phyloP scores from a whole-genome alignment of 2,888 invertebrate species.

The Pomacea canaliculata region DNA sequence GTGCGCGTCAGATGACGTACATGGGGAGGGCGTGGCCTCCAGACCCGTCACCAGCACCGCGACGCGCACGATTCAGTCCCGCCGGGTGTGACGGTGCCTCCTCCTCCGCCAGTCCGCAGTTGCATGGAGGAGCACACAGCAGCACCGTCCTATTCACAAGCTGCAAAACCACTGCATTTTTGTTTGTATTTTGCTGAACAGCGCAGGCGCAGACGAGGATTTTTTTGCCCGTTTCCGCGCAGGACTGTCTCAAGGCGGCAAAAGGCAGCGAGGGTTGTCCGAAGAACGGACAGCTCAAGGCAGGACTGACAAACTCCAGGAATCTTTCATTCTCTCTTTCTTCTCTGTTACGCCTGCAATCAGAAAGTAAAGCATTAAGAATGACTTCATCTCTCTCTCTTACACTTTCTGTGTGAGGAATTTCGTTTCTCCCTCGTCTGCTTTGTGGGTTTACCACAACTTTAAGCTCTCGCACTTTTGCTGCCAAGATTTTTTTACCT shows the following conservation, averaged over 20 bases:
- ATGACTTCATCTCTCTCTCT: background rate
- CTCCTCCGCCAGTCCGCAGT: conserved; percentile 1
- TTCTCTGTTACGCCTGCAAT: background rate
- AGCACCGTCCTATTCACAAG: conserved; percentile 23
- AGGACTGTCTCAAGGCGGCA: too few relatives aligned
- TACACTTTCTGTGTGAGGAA: too few relatives aligned
- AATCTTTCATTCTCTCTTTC: background rate
- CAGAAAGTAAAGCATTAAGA: background rate
- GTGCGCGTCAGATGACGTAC: too few relatives aligned
- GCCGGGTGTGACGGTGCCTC: conserved; percentile 19
- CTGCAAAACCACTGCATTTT: conserved; percentile 44
- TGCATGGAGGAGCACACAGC: background rate
- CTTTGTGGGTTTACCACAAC: too few relatives aligned
- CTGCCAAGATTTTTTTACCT: too few relatives aligned
- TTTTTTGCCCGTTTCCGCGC: background rate
- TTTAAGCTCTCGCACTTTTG: too few relatives aligned
- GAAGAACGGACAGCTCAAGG: background rate
- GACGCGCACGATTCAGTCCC: background rate
- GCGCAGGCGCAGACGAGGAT: background rate
- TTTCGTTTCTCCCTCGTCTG: too few relatives aligned
- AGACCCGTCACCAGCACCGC: background rate
- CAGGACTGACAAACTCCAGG: background rate
- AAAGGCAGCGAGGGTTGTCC: background rate
- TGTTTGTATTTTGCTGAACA: background rate
- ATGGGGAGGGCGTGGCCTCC: too few relatives aligned